Percentiles rank a stretch among this genome's conserved stretches.
Evolutionary conservation across 2,113 vertebrate species (phyloP).

Genomic region (Upupa epops): DNA sequence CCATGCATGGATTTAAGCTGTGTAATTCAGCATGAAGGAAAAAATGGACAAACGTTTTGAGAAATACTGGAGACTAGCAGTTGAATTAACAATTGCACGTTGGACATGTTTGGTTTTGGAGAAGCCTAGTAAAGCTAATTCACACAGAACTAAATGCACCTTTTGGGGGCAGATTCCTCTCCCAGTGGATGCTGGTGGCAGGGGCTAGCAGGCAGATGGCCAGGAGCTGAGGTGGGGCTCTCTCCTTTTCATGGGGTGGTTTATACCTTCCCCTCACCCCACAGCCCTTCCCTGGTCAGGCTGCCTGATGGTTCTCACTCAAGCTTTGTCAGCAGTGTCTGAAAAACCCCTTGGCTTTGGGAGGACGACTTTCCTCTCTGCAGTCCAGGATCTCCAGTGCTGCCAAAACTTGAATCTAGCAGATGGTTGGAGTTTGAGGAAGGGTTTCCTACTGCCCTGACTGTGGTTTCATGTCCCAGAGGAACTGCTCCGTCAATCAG

Average conservation of each 20-base stretch:
- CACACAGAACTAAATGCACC: not conserved
- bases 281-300: not conserved
- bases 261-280: not conserved
- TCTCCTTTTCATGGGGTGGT: not conserved
- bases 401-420: fast-evolving
- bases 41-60: not conserved
- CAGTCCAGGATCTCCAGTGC: not conserved
- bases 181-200: fast-evolving
- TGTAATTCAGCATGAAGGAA: fast-evolving
- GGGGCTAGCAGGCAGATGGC: not conserved
- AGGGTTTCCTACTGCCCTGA: not conserved
- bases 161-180: not conserved
- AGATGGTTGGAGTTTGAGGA: not conserved
- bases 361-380: not conserved
- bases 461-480: not conserved
- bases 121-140: not conserved
- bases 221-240: not conserved
- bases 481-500: not conserved
- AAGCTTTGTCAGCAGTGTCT: not conserved
- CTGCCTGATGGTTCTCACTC: not conserved
- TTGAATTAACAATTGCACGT: not conserved
- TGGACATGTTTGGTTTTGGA: not conserved
- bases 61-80: not conserved
- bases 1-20: not conserved
- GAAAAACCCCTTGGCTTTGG: not conserved